phyloP scores from a whole-genome alignment of 2,888 invertebrate species.

The Molanna angustata region DNA sequence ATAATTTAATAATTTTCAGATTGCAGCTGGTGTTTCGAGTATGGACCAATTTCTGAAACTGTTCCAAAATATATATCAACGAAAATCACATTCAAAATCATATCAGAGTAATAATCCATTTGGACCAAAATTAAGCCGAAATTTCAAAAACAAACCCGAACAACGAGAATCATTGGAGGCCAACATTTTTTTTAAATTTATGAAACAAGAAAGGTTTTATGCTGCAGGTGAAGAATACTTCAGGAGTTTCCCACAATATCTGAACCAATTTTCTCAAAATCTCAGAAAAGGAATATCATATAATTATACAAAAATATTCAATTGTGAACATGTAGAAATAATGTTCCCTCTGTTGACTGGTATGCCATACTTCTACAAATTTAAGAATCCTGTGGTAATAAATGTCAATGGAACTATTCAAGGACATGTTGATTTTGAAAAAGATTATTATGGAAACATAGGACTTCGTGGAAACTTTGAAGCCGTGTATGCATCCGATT shows the following conservation, averaged over 20 bases:
- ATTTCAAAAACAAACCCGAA: slow-evolving; percentile 46
- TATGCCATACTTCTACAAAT: slow-evolving; percentile 52
- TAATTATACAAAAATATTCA: slow-evolving; percentile 48
- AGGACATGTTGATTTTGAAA: slow-evolving; percentile 41
- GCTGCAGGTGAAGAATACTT: slow-evolving; percentile 48
- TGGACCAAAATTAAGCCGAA: slow-evolving; percentile 39
- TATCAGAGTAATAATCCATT: not conserved
- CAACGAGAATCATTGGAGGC: slow-evolving; percentile 52
- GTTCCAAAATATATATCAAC: slow-evolving; percentile 8
- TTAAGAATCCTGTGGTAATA: slow-evolving; percentile 46
- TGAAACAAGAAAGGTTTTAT: slow-evolving; percentile 38
- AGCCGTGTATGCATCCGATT: slow-evolving; percentile 52
- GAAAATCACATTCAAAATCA: too few species aligned
- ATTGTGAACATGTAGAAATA: slow-evolving; percentile 46
- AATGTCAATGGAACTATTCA: slow-evolving; percentile 45
- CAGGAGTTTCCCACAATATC: slow-evolving; percentile 39
- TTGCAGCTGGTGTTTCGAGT: slow-evolving; percentile 25
- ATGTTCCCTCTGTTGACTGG: slow-evolving; percentile 59
- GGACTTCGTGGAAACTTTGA: slow-evolving; percentile 48
- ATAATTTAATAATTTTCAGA: slow-evolving; percentile 10
- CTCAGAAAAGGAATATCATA: slow-evolving; percentile 42
- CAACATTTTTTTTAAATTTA: slow-evolving; percentile 38
- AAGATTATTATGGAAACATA: slow-evolving; percentile 36
- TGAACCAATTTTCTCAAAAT: slow-evolving; percentile 37
- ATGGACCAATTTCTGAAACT: slow-evolving; percentile 21